A percentile compares a stretch with the other conserved stretches of the same genome.
Evolutionary conservation across 1,140 invertebrate species (phyloP).

Genomic region (Piezodorus guildinii): DNA sequence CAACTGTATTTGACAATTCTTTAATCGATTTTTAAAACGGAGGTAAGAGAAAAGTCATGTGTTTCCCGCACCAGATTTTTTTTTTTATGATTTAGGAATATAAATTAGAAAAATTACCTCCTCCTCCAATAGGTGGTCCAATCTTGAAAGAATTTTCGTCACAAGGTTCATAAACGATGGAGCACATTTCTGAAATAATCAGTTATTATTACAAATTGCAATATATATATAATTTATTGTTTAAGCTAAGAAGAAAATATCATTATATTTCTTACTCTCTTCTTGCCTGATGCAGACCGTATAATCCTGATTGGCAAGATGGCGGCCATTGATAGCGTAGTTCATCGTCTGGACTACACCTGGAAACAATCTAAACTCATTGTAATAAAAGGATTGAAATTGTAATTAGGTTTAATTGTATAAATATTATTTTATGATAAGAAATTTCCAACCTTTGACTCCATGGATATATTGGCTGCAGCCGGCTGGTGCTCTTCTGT

Average conservation of each 20-base stretch:
- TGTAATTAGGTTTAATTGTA: background rate
- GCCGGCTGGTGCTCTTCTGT: conserved; percentile 54
- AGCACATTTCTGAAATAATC: conserved; percentile 43
- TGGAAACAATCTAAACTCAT: conserved; percentile 27
- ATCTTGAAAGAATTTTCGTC: conserved; percentile 63
- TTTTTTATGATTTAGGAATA: background rate
- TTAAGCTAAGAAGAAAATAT: too few relatives aligned
- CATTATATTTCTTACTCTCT: conserved; percentile 32
- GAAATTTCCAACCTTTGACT: conserved; percentile 35
- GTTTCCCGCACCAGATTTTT: too few relatives aligned
- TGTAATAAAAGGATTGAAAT: background rate
- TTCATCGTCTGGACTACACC: conserved; percentile 61
- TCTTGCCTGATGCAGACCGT: conserved; percentile 61
- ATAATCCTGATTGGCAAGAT: conserved; percentile 66
- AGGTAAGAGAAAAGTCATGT: too few relatives aligned
- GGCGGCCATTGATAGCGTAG: conserved; percentile 64
- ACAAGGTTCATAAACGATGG: conserved; percentile 62
- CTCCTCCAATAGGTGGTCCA: conserved; percentile 36
- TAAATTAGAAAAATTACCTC: background rate
- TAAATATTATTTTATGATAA: too few relatives aligned
- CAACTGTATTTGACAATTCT: too few relatives aligned
- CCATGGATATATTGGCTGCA: conserved; percentile 59
- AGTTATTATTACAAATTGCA: too few relatives aligned
- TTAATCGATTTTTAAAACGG: too few relatives aligned
- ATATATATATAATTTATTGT: too few relatives aligned